A percentile compares a stretch with the other conserved stretches of the same genome.
Conservation (phyloP, 2,888 invertebrate species). For the Stramonita haemastoma region DNA sequence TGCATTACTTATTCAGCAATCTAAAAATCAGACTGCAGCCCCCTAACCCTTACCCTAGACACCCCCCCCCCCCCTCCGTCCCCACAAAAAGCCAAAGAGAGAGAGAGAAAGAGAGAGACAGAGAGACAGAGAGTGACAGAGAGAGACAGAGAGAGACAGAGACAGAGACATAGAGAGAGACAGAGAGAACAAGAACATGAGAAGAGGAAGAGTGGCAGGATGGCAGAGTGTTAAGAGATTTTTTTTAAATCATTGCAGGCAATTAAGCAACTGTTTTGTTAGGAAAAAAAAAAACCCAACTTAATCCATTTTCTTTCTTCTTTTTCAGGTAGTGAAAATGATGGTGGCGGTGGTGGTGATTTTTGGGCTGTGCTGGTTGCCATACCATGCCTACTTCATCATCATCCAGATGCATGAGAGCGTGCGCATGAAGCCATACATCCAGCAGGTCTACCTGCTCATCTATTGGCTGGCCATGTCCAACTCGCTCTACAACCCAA, state of each 20-base stretch:
- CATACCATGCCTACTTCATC: conserved; percentile 95
- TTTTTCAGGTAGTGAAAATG: conserved; percentile 88
- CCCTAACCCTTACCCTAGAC: no score
- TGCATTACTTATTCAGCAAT: no score
- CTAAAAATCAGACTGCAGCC: no score
- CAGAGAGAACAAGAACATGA: background rate
- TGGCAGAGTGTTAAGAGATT: background rate
- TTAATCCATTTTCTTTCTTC: background rate
- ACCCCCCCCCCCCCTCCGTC: no score
- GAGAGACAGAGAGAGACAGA: background rate
- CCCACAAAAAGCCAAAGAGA: background rate
- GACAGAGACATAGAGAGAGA: background rate
- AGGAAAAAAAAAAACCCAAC: background rate
- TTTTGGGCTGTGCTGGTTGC: conserved; percentile 97
- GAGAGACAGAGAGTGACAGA: background rate
- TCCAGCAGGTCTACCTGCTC: conserved; percentile 90
- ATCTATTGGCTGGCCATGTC: conserved; percentile 96
- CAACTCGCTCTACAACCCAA: conserved; percentile 98
- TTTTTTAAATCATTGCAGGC: background rate
- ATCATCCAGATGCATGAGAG: conserved; percentile 89
- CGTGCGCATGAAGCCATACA: conserved; percentile 83
- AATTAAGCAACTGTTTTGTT: background rate
- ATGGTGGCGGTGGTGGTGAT: conserved; percentile 97
- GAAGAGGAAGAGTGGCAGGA: background rate
- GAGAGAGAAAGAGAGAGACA: background rate